Percentiles rank a stretch among this genome's conserved stretches.
Evolutionary conservation across 2,888 invertebrate species (phyloP).

Genomic region (Nesidiocoris tenuis): DNA sequence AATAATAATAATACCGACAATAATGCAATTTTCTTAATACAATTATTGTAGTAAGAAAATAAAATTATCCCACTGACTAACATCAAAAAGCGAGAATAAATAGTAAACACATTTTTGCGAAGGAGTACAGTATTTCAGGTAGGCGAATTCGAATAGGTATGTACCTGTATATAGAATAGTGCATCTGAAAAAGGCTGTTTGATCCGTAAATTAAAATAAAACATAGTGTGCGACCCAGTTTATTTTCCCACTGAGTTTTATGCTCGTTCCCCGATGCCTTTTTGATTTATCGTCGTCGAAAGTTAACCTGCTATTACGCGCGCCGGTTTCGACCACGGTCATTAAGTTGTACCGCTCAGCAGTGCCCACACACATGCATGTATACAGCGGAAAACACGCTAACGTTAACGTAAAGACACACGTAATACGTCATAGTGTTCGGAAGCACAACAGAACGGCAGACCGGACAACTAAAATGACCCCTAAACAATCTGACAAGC

Average conservation of each 20-base stretch:
- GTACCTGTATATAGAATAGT: too few species aligned
- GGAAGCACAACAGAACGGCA: not conserved
- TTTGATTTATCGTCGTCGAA: not conserved
- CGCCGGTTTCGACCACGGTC: not conserved
- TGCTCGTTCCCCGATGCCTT: not conserved
- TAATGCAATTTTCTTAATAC: too few species aligned
- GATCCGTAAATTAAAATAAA: not conserved
- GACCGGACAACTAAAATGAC: not conserved
- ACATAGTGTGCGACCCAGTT: not conserved
- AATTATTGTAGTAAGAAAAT: too few species aligned
- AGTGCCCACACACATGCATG: not conserved
- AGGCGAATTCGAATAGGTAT: too few species aligned
- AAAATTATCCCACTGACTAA: too few species aligned
- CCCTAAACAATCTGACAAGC: not conserved
- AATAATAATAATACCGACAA: too few species aligned
- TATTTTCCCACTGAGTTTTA: not conserved
- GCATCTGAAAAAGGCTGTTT: too few species aligned
- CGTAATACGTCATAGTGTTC: not conserved
- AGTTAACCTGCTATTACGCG: not conserved
- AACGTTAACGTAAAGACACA: not conserved
- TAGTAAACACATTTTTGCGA: too few species aligned
- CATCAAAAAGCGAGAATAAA: too few species aligned
- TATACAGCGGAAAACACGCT: not conserved
- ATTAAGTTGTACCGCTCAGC: not conserved
- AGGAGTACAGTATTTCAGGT: too few species aligned